phyloP scores from a whole-genome alignment of 2,113 vertebrate genomes.

The Globicephala melas region DNA sequence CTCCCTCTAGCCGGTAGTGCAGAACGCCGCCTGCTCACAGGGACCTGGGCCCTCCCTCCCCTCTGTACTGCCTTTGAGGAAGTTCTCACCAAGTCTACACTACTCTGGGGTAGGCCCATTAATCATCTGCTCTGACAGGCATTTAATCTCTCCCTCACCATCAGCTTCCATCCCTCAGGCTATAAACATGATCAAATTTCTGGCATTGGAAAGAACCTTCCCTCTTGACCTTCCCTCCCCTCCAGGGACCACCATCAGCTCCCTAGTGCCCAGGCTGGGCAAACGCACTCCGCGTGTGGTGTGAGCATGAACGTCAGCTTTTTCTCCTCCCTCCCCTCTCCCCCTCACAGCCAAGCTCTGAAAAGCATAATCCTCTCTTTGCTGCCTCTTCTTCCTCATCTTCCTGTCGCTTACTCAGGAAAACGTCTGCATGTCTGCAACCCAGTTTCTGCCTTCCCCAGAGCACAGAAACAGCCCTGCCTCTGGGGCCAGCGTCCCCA shows the following conservation, averaged over 20 bases:
- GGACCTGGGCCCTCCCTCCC: neutral
- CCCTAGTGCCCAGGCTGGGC: neutral
- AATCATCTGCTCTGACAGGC: constrained; percentile 55
- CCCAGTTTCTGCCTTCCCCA: neutral
- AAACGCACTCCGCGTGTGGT: neutral
- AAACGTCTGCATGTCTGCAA: neutral
- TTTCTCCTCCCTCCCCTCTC: neutral
- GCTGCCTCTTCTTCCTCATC: neutral
- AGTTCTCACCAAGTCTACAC: constrained; percentile 14
- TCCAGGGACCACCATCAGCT: neutral
- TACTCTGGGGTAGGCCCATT: constrained; percentile 17
- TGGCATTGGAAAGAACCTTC: constrained; percentile 51
- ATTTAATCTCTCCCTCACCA: constrained; percentile 65
- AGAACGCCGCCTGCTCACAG: neutral
- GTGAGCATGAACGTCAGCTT: neutral
- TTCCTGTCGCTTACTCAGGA: neutral
- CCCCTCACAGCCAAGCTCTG: neutral
- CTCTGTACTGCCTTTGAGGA: constrained; percentile 8
- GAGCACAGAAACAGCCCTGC: neutral
- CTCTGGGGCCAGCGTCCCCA: neutral
- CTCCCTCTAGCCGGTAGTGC: neutral
- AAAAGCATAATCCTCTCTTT: neutral
- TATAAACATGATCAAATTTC: constrained; percentile 63
- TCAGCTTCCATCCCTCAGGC: constrained; percentile 53
- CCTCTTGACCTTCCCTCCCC: neutral